Percentiles rank a stretch among this genome's conserved stretches.
Evolutionary conservation across 2,113 vertebrate genomes (phyloP).

Genomic region (Dolichotis patagonum): DNA sequence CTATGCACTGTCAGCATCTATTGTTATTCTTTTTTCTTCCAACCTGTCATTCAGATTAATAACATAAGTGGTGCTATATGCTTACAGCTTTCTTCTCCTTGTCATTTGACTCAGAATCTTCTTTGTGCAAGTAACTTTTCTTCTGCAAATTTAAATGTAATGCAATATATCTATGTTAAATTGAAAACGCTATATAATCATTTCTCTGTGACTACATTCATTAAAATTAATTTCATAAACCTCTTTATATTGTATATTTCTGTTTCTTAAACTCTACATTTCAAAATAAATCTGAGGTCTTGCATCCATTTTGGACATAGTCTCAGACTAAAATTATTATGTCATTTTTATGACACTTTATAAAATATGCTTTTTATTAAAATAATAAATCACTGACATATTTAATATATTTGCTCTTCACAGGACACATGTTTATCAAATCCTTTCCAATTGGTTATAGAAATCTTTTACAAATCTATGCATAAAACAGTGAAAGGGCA

Average conservation of each 20-base stretch:
- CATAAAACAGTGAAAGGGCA: neutral
- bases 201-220: slow-evolving; percentile 67
- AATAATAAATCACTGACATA: slow-evolving; percentile 6
- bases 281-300: neutral
- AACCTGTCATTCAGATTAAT: slow-evolving; percentile 84
- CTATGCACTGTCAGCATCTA: slow-evolving; percentile 72
- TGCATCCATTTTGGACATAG: neutral
- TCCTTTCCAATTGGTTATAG: neutral
- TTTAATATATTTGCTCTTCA: neutral
- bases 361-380: neutral
- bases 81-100: slow-evolving; percentile 64
- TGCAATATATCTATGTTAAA: slow-evolving; percentile 70
- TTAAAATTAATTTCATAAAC: slow-evolving; percentile 65
- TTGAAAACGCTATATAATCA: slow-evolving; percentile 63
- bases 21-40: slow-evolving; percentile 77
- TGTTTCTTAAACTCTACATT: slow-evolving; percentile 34
- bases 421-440: neutral
- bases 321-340: neutral
- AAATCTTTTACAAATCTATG: neutral
- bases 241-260: neutral
- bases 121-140: slow-evolving; percentile 77
- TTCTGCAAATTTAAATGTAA: slow-evolving; percentile 73
- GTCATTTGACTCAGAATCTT: slow-evolving; percentile 72
- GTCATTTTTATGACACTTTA: neutral
- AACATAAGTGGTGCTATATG: slow-evolving; percentile 73